Percentiles rank a stretch among this genome's conserved stretches.
These are phyloP conservation scores for Ceyx cyanopectus DNA, from an alignment of 2,113 vertebrate species.

Conservation along the genomic window DNA sequence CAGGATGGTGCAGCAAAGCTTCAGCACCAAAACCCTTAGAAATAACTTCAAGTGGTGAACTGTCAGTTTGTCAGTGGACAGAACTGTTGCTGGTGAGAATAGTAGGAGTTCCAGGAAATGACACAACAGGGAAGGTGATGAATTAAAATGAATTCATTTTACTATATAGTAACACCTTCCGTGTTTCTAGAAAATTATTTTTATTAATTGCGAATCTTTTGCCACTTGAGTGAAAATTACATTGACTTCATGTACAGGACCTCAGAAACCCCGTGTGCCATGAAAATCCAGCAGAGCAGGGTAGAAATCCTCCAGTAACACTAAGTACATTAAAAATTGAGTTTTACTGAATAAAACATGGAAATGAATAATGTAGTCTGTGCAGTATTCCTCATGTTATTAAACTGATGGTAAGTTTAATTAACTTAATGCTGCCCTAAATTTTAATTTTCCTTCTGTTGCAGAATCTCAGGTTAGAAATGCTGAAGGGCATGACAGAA, in stretches of 20 bases:
- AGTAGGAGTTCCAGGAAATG: background rate
- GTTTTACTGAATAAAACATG: conserved; percentile 50
- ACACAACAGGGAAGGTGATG: background rate
- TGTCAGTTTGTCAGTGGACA: background rate
- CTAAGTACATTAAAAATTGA: background rate
- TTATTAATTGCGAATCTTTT: background rate
- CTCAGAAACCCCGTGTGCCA: background rate
- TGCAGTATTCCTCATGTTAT: conserved; percentile 37
- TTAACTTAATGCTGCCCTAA: conserved; percentile 46
- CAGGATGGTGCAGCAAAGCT: rapidly evolving
- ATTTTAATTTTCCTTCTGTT: conserved; percentile 28
- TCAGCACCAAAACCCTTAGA: background rate
- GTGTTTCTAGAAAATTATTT: background rate
- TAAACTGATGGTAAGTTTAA: conserved; percentile 48
- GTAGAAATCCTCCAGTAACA: conserved; percentile 13
- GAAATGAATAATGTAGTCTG: conserved; percentile 52
- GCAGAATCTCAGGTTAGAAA: background rate
- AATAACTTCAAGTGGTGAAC: background rate
- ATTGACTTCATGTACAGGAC: background rate
- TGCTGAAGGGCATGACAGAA: background rate
- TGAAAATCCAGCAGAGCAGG: background rate
- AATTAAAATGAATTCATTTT: background rate
- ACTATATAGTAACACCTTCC: background rate
- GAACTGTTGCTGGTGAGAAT: background rate
- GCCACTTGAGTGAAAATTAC: background rate